Conservation (phyloP, 2,113 vertebrate species). For the Barnardius zonarius region DNA sequence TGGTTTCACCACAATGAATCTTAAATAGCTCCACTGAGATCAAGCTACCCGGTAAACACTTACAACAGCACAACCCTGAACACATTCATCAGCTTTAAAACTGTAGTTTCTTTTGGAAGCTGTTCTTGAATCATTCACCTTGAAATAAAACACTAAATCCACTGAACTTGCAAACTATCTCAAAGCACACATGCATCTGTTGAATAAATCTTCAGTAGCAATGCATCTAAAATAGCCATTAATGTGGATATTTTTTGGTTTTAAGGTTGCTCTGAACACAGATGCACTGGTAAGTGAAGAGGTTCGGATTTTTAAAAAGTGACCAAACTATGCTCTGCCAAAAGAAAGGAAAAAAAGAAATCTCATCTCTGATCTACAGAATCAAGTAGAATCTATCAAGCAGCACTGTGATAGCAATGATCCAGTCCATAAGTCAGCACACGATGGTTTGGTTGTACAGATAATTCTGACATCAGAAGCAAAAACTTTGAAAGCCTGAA, state of each 20-base stretch:
- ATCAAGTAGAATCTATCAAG: slow-evolving; percentile 1
- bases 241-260: neutral
- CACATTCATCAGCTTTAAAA: neutral
- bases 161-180: neutral
- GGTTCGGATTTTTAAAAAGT: neutral
- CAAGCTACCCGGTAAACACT: slow-evolving; percentile 13
- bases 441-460: slow-evolving; percentile 28
- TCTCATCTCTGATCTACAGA: neutral
- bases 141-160: neutral
- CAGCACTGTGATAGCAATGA: neutral
- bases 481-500: slow-evolving; percentile 12
- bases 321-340: neutral
- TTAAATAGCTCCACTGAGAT: neutral
- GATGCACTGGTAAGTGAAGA: neutral
- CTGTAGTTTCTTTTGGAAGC: neutral
- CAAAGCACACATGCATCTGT: neutral
- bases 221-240: neutral
- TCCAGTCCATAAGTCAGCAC: neutral
- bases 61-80: neutral
- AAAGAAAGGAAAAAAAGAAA: neutral
- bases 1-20: slow-evolving; percentile 37
- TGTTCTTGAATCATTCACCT: neutral
- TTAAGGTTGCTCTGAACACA: neutral
- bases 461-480: slow-evolving; percentile 38
- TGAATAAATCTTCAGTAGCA: neutral